Conservation (phyloP, 2,113 vertebrate genomes). For the Campylomormyrus tamandua region DNA sequence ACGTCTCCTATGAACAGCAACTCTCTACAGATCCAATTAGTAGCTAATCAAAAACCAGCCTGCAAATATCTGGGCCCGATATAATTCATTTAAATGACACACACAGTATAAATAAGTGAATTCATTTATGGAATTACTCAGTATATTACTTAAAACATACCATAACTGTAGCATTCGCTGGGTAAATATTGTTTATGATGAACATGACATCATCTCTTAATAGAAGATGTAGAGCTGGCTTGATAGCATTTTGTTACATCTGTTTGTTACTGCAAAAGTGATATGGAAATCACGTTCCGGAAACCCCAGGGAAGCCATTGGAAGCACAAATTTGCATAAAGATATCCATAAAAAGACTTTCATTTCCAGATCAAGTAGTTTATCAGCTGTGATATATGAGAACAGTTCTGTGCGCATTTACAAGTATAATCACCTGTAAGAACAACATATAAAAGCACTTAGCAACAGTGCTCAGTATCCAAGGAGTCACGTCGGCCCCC, state of each 20-base stretch:
- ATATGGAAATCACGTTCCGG: neutral
- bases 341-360: neutral
- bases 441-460: neutral
- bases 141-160: neutral
- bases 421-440: constrained; percentile 9
- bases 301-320: neutral
- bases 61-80: neutral
- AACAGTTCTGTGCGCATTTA: neutral
- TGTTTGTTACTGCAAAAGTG: neutral
- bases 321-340: neutral
- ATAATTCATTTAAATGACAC: neutral
- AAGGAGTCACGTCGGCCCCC: neutral
- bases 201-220: constrained; percentile 1
- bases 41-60: neutral
- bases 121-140: neutral
- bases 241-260: neutral
- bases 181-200: neutral
- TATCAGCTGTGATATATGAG: neutral
- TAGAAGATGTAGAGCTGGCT: neutral
- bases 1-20: neutral
- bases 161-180: neutral
- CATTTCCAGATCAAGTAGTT: neutral
- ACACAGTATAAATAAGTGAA: neutral
- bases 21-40: neutral
- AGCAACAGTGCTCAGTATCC: neutral